A percentile compares a stretch with the other conserved stretches of the same genome.
phyloP scores from a whole-genome alignment of 2,797 vertebrate genomes.

The Poecile montanus region DNA sequence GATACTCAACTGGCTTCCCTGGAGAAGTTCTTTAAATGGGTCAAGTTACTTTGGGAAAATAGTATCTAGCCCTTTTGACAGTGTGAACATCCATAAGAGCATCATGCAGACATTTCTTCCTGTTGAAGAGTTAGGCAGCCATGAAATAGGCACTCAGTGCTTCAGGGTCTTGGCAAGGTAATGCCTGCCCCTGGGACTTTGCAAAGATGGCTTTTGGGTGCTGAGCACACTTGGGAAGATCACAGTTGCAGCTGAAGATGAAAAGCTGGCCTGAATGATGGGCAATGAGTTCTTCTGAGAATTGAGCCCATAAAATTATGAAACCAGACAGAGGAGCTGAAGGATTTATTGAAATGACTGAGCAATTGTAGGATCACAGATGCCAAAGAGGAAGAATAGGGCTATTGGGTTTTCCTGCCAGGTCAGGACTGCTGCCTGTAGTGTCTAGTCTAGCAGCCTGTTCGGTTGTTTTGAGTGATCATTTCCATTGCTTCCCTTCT shows the following conservation, averaged over 20 bases:
- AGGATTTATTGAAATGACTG: slow-evolving; percentile 52
- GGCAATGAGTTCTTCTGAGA: not conserved
- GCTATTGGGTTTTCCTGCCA: slow-evolving; percentile 46
- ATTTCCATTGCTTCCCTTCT: slow-evolving; percentile 51
- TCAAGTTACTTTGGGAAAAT: slow-evolving; percentile 40
- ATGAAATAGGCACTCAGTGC: not conserved
- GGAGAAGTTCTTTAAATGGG: slow-evolving; percentile 32
- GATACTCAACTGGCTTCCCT: slow-evolving; percentile 43
- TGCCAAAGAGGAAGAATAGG: slow-evolving; percentile 59
- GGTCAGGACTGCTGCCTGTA: slow-evolving; percentile 1
- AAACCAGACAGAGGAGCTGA: slow-evolving; percentile 20
- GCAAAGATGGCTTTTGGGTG: not conserved
- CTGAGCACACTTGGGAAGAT: not conserved
- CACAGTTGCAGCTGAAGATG: not conserved
- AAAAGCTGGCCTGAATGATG: not conserved
- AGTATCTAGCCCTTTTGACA: slow-evolving; percentile 37
- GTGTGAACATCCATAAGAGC: slow-evolving; percentile 19
- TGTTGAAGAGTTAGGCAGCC: slow-evolving; percentile 4
- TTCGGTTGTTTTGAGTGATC: not conserved
- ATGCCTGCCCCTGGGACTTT: not conserved
- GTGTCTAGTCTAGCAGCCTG: not conserved
- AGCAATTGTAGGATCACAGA: not conserved
- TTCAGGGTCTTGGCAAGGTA: slow-evolving; percentile 4
- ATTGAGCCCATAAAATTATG: not conserved
- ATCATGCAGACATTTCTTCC: slow-evolving; percentile 22